These are phyloP conservation scores for Timema podura DNA, from an alignment of 2,888 invertebrate species.

Conservation along the genomic window DNA sequence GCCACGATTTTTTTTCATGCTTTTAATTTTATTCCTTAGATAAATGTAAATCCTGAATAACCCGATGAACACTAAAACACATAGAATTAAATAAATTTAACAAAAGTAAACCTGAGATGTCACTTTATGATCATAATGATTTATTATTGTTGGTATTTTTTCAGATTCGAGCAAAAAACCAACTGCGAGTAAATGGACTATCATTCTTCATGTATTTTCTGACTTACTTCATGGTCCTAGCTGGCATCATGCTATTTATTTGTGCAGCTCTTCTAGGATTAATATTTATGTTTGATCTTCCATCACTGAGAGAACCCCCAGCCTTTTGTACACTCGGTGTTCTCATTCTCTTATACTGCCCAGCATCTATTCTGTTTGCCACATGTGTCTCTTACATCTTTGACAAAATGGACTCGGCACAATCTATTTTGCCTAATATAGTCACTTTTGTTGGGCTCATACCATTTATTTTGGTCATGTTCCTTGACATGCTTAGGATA, in stretches of 20 bases:
- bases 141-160: conserved; percentile 34
- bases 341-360: conserved; percentile 66
- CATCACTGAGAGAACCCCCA: conserved; percentile 64
- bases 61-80: too few relatives aligned
- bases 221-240: conserved; percentile 69
- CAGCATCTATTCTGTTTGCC: conserved; percentile 69
- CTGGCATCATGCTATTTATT: conserved; percentile 63
- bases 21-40: too few relatives aligned
- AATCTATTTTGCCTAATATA: conserved; percentile 72
- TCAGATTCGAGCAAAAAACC: conserved; percentile 77
- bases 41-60: too few relatives aligned
- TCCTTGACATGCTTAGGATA: conserved; percentile 50
- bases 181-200: conserved; percentile 75
- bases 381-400: conserved; percentile 76
- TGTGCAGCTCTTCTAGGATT: conserved; percentile 59
- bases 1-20: too few relatives aligned
- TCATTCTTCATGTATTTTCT: conserved; percentile 70
- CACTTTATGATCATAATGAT: too few relatives aligned
- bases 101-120: too few relatives aligned
- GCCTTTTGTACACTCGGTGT: conserved; percentile 64
- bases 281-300: conserved; percentile 65
- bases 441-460: conserved; percentile 70
- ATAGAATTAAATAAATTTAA: too few relatives aligned
- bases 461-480: conserved; percentile 68
- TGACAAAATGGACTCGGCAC: conserved; percentile 77